phyloP scores from a whole-genome alignment of 2,113 vertebrate species.

The Vimba vimba region DNA sequence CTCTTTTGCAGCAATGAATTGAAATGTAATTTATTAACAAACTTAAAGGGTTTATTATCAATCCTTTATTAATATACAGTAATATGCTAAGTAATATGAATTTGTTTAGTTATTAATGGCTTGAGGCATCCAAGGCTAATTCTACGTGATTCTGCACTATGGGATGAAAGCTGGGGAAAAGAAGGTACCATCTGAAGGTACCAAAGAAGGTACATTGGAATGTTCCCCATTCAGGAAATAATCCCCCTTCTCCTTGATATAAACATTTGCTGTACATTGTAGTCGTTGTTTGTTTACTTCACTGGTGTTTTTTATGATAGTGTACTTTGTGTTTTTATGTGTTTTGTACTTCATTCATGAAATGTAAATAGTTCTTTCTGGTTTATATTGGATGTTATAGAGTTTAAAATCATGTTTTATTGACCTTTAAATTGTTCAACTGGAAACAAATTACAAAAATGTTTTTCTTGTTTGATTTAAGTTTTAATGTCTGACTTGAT shows the following conservation, averaged over 20 bases:
- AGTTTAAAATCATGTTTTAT: conserved; percentile 3
- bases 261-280: neutral
- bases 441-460: neutral
- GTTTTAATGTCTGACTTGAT: neutral
- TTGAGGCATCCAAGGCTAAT: neutral
- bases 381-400: neutral
- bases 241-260: neutral
- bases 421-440: neutral
- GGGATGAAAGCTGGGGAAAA: neutral
- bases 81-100: neutral
- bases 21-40: conserved; percentile 14
- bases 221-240: conserved; percentile 12
- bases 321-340: neutral
- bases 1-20: neutral
- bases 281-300: neutral
- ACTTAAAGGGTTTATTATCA: neutral
- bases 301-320: neutral
- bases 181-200: neutral
- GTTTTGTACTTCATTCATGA: conserved; percentile 1
- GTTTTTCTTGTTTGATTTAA: neutral
- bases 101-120: neutral
- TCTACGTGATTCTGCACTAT: neutral
- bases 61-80: neutral
- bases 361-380: conserved; percentile 40
- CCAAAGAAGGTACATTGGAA: no score